Percentiles rank a stretch among this genome's conserved stretches.
Conservation (phyloP, 2,113 vertebrate genomes). For the Ammodytes marinus region DNA sequence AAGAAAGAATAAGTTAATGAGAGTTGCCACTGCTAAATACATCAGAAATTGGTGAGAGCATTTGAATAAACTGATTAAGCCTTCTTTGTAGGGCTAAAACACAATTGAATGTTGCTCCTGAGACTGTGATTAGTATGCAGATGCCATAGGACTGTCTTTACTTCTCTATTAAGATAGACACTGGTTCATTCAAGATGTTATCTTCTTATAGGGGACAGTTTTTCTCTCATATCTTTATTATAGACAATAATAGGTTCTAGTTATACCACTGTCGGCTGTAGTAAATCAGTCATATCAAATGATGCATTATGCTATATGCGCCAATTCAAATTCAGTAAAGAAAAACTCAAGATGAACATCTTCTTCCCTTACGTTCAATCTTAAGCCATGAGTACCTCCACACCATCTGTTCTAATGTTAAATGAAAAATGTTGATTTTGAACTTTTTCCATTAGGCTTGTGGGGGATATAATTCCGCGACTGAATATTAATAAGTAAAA, state of each 20-base stretch:
- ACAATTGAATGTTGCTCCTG: slow-evolving; percentile 7
- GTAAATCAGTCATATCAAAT: neutral
- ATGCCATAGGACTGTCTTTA: neutral
- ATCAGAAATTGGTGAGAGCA: neutral
- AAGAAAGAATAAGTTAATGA: slow-evolving; percentile 3
- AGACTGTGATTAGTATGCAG: slow-evolving; percentile 24
- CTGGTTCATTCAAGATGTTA: neutral
- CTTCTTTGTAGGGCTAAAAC: slow-evolving; percentile 5
- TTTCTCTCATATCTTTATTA: neutral
- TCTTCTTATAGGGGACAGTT: neutral
- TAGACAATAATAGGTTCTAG: neutral
- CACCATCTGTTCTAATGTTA: neutral
- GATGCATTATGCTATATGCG: neutral
- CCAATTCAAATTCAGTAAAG: neutral
- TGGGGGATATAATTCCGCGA: neutral
- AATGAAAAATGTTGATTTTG: neutral
- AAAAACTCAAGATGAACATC: neutral
- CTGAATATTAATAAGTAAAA: neutral
- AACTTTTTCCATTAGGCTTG: neutral
- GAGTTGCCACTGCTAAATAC: neutral
- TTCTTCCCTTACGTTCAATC: neutral
- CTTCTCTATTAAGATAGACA: neutral
- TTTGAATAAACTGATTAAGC: slow-evolving; percentile 18
- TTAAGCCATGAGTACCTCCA: neutral
- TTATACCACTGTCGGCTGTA: neutral